Percentiles rank a stretch among this genome's conserved stretches.
Evolutionary conservation across 2,113 vertebrate genomes (phyloP).

Genomic region (Paracanthobrama guichenoti): DNA sequence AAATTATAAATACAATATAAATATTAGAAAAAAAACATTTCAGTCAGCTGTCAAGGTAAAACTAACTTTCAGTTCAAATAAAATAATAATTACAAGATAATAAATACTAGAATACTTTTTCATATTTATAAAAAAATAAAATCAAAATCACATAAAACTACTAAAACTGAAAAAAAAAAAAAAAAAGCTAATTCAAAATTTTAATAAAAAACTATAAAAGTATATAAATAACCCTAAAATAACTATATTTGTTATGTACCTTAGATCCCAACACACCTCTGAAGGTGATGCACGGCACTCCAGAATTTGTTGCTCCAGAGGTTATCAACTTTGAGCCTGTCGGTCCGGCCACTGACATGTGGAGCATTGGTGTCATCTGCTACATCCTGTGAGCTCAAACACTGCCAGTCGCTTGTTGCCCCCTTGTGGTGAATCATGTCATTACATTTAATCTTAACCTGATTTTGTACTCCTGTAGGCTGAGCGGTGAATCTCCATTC

Average conservation of each 20-base stretch:
- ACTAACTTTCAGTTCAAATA: too few relatives aligned
- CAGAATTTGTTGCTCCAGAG: slow-evolving; percentile 89
- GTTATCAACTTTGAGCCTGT: slow-evolving; percentile 85
- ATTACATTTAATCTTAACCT: background rate
- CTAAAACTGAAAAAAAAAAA: too few relatives aligned
- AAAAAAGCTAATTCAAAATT: too few relatives aligned
- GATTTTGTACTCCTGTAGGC: slow-evolving; percentile 62
- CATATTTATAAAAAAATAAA: too few relatives aligned
- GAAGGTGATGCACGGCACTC: slow-evolving; percentile 85
- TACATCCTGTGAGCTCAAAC: slow-evolving; percentile 81
- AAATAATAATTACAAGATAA: too few relatives aligned
- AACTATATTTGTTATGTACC: slow-evolving; percentile 4
- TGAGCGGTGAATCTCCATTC: slow-evolving; percentile 87
- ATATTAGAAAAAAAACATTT: too few relatives aligned
- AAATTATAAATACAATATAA: too few relatives aligned
- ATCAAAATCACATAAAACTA: too few relatives aligned
- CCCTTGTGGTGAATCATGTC: slow-evolving; percentile 51
- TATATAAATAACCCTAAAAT: background rate
- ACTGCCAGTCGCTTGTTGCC: slow-evolving; percentile 10
- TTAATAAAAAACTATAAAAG: background rate
- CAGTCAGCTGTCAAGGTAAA: too few relatives aligned
- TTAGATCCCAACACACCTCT: slow-evolving; percentile 73
- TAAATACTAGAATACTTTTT: too few relatives aligned
- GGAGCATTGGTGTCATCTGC: slow-evolving; percentile 89
- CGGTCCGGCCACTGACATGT: slow-evolving; percentile 79